Evolutionary conservation across 2,888 invertebrate genomes (phyloP), one percentile per base, ranked within the genome.

Genomic region (Dynastes tityus): DNA sequence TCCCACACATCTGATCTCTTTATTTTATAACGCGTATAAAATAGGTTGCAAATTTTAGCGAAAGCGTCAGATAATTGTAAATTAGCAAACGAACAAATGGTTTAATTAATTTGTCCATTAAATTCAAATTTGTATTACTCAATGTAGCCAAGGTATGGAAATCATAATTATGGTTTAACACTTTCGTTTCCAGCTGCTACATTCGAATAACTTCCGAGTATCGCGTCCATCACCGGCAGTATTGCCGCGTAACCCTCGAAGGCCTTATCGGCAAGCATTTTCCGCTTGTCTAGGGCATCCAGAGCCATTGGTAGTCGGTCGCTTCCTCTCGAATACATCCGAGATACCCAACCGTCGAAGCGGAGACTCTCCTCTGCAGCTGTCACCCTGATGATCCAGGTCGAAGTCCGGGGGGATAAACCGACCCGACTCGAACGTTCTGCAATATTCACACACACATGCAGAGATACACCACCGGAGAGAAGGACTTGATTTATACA

Each of bases 311-410:
- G 45, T 45, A 11, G 22, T 58, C 55, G 22, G 16, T 22, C 22
- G 76, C 79, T 80, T 83, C 83, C 82, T 83, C 80, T 78, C 80
- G 68, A 82, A 82, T 68, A 16, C 81, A 76, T 49, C 51, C 49
- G 49, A 45, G 63, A 63, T 32, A 27, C 22, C 49, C 27, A 68
- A 27, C 61, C 58, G 2, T 45, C 45, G 45, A 45, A 45, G 45
- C 45, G 45, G 45, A 45, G 63, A 63, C 68, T 37, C 78, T 82
- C 82, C 83, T 82, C 83, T 84, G 84, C 84, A 83, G 82, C 84
- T 84, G 85, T 84, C 84, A 84, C 82, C 63, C 80, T 81, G 79
- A 71, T 84, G 84, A 85, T 84, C 82, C 83, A 84, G 84, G 84
- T 83, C 79, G 65, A 64, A 68, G 71, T 67, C 58, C 55, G 55